These are phyloP conservation scores for Aporophyla nigra DNA, from an alignment of 2,888 invertebrate species.

Conservation along the genomic window DNA sequence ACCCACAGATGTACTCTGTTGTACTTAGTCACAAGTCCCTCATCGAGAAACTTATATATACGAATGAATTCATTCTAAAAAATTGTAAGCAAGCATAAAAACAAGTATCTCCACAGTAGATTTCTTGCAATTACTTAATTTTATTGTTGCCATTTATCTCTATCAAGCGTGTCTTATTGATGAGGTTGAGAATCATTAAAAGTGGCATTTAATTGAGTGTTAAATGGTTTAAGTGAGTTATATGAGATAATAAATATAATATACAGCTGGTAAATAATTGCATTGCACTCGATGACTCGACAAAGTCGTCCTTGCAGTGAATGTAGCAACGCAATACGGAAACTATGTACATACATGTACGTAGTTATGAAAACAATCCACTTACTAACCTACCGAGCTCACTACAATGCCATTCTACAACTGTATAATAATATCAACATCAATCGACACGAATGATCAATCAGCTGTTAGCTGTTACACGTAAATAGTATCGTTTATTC, in stretches of 20 bases:
- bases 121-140: background rate
- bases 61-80: background rate
- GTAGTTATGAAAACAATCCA: conserved; percentile 22
- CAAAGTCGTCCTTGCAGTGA: background rate
- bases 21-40: background rate
- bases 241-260: background rate
- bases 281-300: conserved; percentile 21
- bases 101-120: background rate
- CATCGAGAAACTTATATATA: background rate
- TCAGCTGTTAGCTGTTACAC: conserved; percentile 39
- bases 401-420: conserved; percentile 27
- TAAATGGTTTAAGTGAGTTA: background rate
- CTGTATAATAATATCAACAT: conserved; percentile 32
- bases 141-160: conserved; percentile 1
- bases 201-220: conserved; percentile 8
- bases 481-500: conserved; percentile 29
- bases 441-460: conserved; percentile 35
- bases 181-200: background rate
- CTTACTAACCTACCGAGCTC: conserved; percentile 11
- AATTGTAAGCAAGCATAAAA: background rate
- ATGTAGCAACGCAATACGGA: conserved; percentile 12
- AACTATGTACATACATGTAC: background rate
- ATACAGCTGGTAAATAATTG: conserved; percentile 2
- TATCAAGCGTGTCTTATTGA: background rate
- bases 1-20: background rate